Evolutionary conservation across 2,113 vertebrate species (phyloP).

Genomic region (Macquaria australasica): DNA sequence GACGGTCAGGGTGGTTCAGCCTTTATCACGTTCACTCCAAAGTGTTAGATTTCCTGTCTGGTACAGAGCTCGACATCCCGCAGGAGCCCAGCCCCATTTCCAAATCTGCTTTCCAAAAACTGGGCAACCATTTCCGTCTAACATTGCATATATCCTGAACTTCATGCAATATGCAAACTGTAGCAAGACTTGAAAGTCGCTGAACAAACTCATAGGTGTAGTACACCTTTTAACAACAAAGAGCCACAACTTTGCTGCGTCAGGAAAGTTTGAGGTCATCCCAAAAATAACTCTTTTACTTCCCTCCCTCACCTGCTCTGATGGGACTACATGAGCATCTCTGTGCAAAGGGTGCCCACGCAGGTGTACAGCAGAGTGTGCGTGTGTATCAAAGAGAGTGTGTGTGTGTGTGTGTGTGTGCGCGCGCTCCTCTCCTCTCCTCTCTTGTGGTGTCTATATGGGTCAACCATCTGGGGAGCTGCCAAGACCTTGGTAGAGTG

Average conservation of each 20-base stretch:
- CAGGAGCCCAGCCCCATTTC: not conserved
- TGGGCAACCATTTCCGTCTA: not conserved
- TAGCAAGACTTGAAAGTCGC: not conserved
- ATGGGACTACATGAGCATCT: conserved; percentile 32
- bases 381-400: conserved; percentile 4
- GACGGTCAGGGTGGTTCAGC: not conserved
- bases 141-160: not conserved
- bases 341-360: conserved; percentile 9
- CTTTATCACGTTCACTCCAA: not conserved
- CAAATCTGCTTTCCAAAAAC: not conserved
- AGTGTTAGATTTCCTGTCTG: not conserved
- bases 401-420: conserved; percentile 16
- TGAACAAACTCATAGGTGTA: conserved; percentile 19
- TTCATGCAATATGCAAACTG: not conserved
- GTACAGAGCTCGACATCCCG: not conserved
- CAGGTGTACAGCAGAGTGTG: conserved; percentile 45
- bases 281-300: conserved; percentile 37
- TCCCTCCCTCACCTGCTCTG: conserved; percentile 56
- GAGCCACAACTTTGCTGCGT: conserved; percentile 36
- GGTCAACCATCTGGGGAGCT: conserved; percentile 75
- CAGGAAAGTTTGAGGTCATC: conserved; percentile 53
- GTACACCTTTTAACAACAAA: not conserved
- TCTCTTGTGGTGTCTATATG: conserved; percentile 63
- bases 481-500: conserved; percentile 63
- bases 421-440: conserved; percentile 20